Conservation (phyloP, 2,797 vertebrate genomes). For the Cossypha dichroa region DNA sequence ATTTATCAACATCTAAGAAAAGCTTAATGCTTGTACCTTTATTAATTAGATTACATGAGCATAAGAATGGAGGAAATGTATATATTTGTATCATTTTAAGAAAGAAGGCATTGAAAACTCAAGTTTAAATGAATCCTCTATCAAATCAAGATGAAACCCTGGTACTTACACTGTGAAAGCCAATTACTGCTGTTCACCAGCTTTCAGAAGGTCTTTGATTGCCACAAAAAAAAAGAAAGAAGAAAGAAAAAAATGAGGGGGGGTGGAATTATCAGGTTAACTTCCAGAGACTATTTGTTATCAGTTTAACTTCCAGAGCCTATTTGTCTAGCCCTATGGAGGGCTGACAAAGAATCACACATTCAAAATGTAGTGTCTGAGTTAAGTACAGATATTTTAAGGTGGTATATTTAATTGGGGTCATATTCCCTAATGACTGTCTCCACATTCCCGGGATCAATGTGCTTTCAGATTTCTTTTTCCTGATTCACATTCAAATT, state of each 20-base stretch:
- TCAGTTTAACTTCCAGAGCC: background rate
- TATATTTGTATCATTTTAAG: background rate
- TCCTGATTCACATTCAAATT: conserved; percentile 14
- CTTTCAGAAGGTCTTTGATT: background rate
- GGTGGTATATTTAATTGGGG: background rate
- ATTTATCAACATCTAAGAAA: conserved; percentile 9
- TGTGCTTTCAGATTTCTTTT: conserved; percentile 10
- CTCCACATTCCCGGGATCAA: background rate
- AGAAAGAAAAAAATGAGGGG: background rate
- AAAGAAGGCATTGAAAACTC: background rate
- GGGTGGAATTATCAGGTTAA: too few relatives aligned
- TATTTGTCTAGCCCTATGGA: background rate
- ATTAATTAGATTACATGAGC: background rate
- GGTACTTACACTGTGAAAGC: background rate
- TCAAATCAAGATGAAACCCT: background rate
- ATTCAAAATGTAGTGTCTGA: conserved; percentile 2
- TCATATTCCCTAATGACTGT: background rate
- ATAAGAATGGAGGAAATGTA: background rate
- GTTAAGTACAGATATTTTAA: conserved; percentile 1
- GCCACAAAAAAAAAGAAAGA: background rate
- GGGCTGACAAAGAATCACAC: background rate
- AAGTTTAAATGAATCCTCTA: background rate
- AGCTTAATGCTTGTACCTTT: background rate
- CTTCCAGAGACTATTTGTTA: background rate
- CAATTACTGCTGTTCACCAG: conserved; percentile 6